Evolutionary conservation across 2,888 invertebrate genomes (phyloP).

Genomic region (Cephus pulcher): DNA sequence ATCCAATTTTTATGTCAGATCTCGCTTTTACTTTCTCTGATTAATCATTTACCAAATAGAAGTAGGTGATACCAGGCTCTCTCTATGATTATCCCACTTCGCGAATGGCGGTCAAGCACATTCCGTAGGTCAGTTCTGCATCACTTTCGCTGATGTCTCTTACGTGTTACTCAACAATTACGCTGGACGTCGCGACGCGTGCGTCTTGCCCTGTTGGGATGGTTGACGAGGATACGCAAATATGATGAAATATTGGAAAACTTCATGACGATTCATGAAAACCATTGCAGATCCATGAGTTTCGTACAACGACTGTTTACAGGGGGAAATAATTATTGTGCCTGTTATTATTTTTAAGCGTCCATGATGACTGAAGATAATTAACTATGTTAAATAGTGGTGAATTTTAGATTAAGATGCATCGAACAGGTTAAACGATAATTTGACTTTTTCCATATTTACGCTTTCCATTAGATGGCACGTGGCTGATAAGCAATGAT

Average conservation of each 20-base stretch:
- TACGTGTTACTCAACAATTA: constrained; percentile 47
- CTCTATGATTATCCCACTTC: constrained; percentile 12
- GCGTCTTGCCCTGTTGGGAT: constrained; percentile 21
- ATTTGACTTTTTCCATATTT: too few relatives aligned
- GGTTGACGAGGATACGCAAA: neutral
- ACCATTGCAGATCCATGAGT: constrained; percentile 1
- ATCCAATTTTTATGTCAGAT: too few relatives aligned
- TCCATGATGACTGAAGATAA: too few relatives aligned
- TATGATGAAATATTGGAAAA: too few relatives aligned
- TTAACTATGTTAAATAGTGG: too few relatives aligned
- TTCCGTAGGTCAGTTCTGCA: constrained; percentile 47
- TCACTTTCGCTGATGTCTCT: constrained; percentile 43
- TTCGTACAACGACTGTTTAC: neutral
- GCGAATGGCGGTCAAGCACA: constrained; percentile 33
- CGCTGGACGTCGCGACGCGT: constrained; percentile 28
- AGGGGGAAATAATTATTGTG: neutral
- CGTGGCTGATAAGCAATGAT: too few relatives aligned
- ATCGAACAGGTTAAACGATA: too few relatives aligned
- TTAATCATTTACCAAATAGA: too few relatives aligned
- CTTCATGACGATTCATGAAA: neutral
- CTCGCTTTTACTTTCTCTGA: too few relatives aligned
- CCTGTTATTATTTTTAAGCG: neutral
- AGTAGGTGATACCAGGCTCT: too few relatives aligned
- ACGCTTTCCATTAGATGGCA: too few relatives aligned
- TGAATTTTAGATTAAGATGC: too few relatives aligned